Evolutionary conservation across 2,888 invertebrate species (phyloP).

Genomic region (Caenorhabditis panamensis): DNA sequence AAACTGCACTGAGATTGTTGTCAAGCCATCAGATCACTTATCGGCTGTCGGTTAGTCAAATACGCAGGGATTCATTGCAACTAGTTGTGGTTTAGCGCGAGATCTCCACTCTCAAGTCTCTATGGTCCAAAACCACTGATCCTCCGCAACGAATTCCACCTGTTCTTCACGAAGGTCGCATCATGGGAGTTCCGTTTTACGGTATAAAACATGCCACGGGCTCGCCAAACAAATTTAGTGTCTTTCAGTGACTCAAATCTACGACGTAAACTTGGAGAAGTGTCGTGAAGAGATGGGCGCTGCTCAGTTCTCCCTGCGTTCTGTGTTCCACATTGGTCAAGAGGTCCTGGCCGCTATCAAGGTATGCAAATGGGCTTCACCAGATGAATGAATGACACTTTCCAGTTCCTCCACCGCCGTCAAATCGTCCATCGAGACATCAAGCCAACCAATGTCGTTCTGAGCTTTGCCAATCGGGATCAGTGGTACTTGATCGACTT

Average conservation of each 20-base stretch:
- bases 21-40: slow-evolving; percentile 31
- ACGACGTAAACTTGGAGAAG: slow-evolving; percentile 51
- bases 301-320: slow-evolving; percentile 26
- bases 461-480: slow-evolving; percentile 38
- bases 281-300: slow-evolving; percentile 60
- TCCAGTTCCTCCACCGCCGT: slow-evolving; percentile 50
- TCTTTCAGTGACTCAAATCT: slow-evolving; percentile 44
- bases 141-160: slow-evolving; percentile 32
- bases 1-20: slow-evolving; percentile 46
- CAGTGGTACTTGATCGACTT: slow-evolving; percentile 57
- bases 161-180: slow-evolving; percentile 35
- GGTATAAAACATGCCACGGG: slow-evolving; percentile 17
- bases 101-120: slow-evolving; percentile 24
- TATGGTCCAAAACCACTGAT: slow-evolving; percentile 28
- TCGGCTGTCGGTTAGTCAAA: slow-evolving; percentile 18
- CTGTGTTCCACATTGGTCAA: slow-evolving; percentile 47
- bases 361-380: no score
- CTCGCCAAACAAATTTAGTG: background rate
- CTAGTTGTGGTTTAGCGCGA: slow-evolving; percentile 32
- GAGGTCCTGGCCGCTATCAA: slow-evolving; percentile 42
- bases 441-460: slow-evolving; percentile 51
- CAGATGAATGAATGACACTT: no score
- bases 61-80: background rate
- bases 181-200: slow-evolving; percentile 55
- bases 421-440: slow-evolving; percentile 53